A percentile compares a stretch with the other conserved stretches of the same genome.
These are phyloP conservation scores for Lagenorhynchus albirostris DNA, from an alignment of 2,113 vertebrate genomes.

Conservation along the genomic window DNA sequence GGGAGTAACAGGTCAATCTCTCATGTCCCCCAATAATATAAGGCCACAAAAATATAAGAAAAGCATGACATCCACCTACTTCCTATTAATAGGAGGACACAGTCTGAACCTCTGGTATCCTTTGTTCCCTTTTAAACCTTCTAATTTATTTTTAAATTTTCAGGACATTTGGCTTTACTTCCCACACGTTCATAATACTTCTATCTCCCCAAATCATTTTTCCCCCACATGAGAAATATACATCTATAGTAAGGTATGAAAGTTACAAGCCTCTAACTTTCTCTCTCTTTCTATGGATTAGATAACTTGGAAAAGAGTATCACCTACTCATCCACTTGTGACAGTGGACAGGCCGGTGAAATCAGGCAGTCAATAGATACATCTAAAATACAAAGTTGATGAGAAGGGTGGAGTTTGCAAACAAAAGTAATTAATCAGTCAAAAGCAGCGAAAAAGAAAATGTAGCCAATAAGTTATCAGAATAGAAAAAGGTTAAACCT, in stretches of 20 bases:
- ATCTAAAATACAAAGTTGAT: slow-evolving; percentile 73
- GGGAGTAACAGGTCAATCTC: neutral
- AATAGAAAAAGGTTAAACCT: neutral
- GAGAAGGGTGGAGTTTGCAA: slow-evolving; percentile 70
- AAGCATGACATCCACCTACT: neutral
- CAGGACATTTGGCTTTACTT: slow-evolving; percentile 68
- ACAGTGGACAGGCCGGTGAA: slow-evolving; percentile 19
- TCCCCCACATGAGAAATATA: slow-evolving; percentile 59
- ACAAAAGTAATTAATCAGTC: slow-evolving; percentile 73
- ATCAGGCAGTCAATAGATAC: slow-evolving; percentile 71
- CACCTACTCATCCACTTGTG: slow-evolving; percentile 67
- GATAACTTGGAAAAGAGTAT: slow-evolving; percentile 62
- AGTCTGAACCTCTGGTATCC: neutral
- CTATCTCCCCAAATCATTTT: slow-evolving; percentile 62
- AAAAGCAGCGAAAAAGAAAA: slow-evolving; percentile 52
- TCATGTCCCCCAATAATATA: neutral
- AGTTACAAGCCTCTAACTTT: slow-evolving; percentile 66
- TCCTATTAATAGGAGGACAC: neutral
- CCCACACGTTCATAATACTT: slow-evolving; percentile 68
- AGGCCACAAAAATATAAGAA: neutral
- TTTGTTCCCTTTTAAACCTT: slow-evolving; percentile 8
- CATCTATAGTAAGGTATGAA: slow-evolving; percentile 72
- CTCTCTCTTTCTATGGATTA: slow-evolving; percentile 74
- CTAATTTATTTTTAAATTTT: slow-evolving; percentile 18
- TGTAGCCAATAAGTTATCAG: slow-evolving; percentile 54